phyloP scores from a whole-genome alignment of 2,888 invertebrate genomes.

The Gasteruption jaculator region DNA sequence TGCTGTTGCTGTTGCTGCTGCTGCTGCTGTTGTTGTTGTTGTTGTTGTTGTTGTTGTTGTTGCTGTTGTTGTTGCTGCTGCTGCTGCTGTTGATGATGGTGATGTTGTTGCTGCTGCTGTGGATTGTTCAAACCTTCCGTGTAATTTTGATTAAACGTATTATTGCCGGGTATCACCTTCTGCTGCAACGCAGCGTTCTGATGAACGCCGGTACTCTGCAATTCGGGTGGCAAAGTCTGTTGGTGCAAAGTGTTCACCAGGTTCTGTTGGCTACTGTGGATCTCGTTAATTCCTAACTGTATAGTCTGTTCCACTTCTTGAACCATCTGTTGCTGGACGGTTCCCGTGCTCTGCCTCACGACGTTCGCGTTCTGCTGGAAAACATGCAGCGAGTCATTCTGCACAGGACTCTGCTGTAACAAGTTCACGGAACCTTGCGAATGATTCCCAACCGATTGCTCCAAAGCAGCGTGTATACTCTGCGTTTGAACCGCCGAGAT shows the following conservation, averaged over 20 bases:
- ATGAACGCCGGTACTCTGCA: conserved; percentile 31
- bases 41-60: conserved; percentile 8
- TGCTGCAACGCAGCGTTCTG: conserved; percentile 35
- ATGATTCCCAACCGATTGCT: conserved; percentile 32
- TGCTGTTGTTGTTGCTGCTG: conserved; percentile 9
- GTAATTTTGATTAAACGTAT: conserved; percentile 29
- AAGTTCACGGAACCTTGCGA: conserved; percentile 32
- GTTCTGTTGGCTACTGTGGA: conserved; percentile 32
- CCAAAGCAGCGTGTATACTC: conserved; percentile 43
- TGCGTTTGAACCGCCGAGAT: conserved; percentile 41
- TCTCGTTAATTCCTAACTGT: conserved; percentile 33
- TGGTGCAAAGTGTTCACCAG: conserved; percentile 28
- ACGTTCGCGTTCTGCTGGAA: conserved; percentile 32
- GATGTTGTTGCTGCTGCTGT: conserved; percentile 29
- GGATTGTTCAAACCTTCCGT: conserved; percentile 27
- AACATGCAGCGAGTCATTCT: conserved; percentile 34
- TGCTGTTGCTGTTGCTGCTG: conserved; percentile 22
- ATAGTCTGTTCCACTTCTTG: conserved; percentile 35
- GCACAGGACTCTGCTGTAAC: conserved; percentile 35
- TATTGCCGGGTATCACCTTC: conserved; percentile 26
- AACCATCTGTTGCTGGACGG: conserved; percentile 38
- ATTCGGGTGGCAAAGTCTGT: conserved; percentile 26
- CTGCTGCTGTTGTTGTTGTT: conserved; percentile 27
- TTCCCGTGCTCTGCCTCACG: conserved; percentile 40
- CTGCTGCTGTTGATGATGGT: conserved; percentile 29